Base-by-base conservation (phyloP, 2,888 invertebrate genomes). In the Dastarcus helophoroides region DNA sequence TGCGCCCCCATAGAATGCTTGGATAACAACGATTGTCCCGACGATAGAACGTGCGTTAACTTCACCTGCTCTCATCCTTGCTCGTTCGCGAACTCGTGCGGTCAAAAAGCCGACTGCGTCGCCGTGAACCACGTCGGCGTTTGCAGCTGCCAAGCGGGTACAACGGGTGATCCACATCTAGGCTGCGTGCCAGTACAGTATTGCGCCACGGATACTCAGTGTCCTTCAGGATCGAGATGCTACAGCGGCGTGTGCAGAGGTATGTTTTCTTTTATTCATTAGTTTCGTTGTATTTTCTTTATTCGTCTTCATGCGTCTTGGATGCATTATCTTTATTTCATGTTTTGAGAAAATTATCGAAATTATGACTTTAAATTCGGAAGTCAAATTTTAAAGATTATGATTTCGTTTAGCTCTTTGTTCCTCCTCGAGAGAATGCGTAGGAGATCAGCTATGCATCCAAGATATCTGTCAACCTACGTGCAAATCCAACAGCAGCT, bases 111-210 rank as follows among this genome's bases (percentile, higher is more conserved):
- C 1, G 71, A 75, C 33, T 90, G 90, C 51, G 61, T 71, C 2
- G 70, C 84, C 0, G 68, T 69, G 40, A 83, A 83, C 56, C 89
- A 90, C 49, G 73, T 80, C 26, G 83, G 83, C 1, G 67, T 82
- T 19, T 91, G 91, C 52, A 71, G 75, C n/a, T 91, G 91, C 54
- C 69, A 77, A 44, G 69, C 83, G 13, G 89, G 89, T 24, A 81
- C 74, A 40, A 86, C 86, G 1, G 89, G 89, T 14, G 84, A 89
- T 60, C 83, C 90, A 7, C 77, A 81, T 36, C 67, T 86, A 37
- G 89, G 89, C 8, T 90, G 90, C 53, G 76, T 82, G 14, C 71
- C 78, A 2, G 69, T 90, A 29, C 83, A 86, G 46, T 85, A 84
- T 48, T 91, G 91, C 50, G 76, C 76, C 26, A 68, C 69, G 32